Percentiles rank a stretch among this genome's conserved stretches.
These are phyloP conservation scores for Scylla paramamosain DNA, from an alignment of 1,140 invertebrate genomes.

Conservation along the genomic window DNA sequence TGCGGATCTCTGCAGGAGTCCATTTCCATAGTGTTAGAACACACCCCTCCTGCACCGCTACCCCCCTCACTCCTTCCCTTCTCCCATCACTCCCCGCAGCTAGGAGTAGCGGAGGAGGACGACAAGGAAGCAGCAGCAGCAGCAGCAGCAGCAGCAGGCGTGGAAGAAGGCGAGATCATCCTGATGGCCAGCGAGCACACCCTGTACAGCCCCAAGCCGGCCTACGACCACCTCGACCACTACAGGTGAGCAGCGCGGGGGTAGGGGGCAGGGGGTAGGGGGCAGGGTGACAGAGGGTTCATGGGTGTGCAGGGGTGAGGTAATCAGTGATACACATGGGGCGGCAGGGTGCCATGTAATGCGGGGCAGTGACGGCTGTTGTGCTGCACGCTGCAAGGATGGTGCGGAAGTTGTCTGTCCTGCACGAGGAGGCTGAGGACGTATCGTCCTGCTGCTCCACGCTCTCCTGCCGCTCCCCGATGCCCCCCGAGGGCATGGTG, in stretches of 20 bases:
- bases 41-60: neutral
- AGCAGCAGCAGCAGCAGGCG: neutral
- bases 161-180: neutral
- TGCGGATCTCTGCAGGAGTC: neutral
- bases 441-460: constrained; percentile 45
- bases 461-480: neutral
- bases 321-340: neutral
- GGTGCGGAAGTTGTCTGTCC: constrained; percentile 62
- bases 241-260: constrained; percentile 53
- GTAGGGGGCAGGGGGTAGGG: neutral
- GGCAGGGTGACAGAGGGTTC: neutral
- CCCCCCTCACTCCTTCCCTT: neutral
- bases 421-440: constrained; percentile 63
- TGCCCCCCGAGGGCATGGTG: neutral
- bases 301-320: neutral
- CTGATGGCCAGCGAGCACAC: constrained; percentile 64
- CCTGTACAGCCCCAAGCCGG: constrained; percentile 66
- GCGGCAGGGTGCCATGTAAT: neutral
- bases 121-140: neutral
- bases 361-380: constrained; percentile 1
- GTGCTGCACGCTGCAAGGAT: constrained; percentile 70
- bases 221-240: constrained; percentile 71
- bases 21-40: neutral
- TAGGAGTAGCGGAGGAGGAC: neutral
- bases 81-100: neutral